Percentiles rank a stretch among this genome's conserved stretches.
Evolutionary conservation across 2,113 vertebrate species (phyloP).

Genomic region (Echinops telfairi): DNA sequence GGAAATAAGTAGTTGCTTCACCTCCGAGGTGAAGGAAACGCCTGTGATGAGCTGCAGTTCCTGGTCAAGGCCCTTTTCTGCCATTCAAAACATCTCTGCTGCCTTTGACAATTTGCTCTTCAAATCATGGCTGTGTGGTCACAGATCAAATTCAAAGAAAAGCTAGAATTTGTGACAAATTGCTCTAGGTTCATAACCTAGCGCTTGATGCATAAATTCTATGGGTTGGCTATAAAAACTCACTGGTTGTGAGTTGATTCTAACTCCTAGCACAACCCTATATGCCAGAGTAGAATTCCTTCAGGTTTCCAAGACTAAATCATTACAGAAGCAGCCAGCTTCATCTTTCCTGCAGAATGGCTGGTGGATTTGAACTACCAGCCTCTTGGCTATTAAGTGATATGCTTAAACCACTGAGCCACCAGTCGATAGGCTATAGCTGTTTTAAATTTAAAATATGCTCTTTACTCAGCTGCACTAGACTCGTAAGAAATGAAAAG

Average conservation of each 20-base stretch:
- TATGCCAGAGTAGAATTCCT: no score
- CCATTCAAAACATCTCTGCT: constrained; percentile 44
- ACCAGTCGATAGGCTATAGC: not conserved
- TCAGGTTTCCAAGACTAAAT: no score
- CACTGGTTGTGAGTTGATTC: no score
- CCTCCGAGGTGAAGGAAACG: not conserved
- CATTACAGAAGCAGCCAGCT: no score
- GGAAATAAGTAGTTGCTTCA: constrained; percentile 9
- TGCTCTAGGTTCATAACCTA: not conserved
- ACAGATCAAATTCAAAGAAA: constrained; percentile 34
- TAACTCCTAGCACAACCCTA: no score
- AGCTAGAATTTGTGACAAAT: constrained; percentile 36
- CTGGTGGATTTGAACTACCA: no score
- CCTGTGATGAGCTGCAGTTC: not conserved
- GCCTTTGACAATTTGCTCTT: not conserved
- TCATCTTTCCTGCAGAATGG: no score
- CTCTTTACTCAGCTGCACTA: not conserved
- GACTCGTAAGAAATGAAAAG: not conserved
- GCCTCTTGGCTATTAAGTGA: not conserved
- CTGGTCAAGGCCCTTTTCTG: constrained; percentile 34
- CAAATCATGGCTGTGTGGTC: not conserved
- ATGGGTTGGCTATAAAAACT: not conserved
- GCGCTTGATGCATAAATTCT: constrained; percentile 33
- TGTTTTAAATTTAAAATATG: constrained; percentile 47
- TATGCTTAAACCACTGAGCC: no score